phyloP scores from a whole-genome alignment of 2,888 invertebrate genomes.

The Oeneis ivallda region DNA sequence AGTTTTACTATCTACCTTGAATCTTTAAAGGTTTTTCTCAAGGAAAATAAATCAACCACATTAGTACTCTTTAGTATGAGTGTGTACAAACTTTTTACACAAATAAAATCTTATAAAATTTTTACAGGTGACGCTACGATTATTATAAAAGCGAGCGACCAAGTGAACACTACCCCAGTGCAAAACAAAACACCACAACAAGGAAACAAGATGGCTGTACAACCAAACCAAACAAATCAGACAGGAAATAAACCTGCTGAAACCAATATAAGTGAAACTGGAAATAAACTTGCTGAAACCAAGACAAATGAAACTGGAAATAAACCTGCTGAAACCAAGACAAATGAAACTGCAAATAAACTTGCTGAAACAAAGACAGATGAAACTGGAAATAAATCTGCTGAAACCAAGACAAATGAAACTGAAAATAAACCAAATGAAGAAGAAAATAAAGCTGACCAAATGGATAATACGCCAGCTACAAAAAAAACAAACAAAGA shows the following conservation, averaged over 20 bases:
- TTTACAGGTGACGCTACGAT: conserved; percentile 51
- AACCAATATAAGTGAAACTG: not conserved
- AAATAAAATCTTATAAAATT: not conserved
- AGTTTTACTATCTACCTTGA: too few species aligned
- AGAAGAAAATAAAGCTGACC: not conserved
- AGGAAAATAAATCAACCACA: too few species aligned
- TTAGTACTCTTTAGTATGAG: too few species aligned
- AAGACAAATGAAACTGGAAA: not conserved
- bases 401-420: too few species aligned
- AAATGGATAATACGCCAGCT: not conserved
- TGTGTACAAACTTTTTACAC: too few species aligned
- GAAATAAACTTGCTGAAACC: not conserved
- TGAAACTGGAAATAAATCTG: too few species aligned
- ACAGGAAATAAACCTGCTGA: not conserved
- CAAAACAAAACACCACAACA: conserved; percentile 13
- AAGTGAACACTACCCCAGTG: conserved; percentile 27
- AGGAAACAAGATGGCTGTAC: not conserved
- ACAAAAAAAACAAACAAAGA: conserved; percentile 14
- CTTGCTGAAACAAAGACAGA: not conserved
- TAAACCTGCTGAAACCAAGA: conserved; percentile 1
- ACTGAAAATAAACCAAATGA: not conserved
- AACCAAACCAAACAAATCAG: conserved; percentile 3
- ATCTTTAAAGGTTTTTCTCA: too few species aligned
- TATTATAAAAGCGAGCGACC: conserved; percentile 51
- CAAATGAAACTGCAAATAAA: conserved; percentile 1